Percentiles rank a stretch among this genome's conserved stretches.
These are phyloP conservation scores for Etheostoma cragini DNA, from an alignment of 2,113 vertebrate species.

Conservation along the genomic window DNA sequence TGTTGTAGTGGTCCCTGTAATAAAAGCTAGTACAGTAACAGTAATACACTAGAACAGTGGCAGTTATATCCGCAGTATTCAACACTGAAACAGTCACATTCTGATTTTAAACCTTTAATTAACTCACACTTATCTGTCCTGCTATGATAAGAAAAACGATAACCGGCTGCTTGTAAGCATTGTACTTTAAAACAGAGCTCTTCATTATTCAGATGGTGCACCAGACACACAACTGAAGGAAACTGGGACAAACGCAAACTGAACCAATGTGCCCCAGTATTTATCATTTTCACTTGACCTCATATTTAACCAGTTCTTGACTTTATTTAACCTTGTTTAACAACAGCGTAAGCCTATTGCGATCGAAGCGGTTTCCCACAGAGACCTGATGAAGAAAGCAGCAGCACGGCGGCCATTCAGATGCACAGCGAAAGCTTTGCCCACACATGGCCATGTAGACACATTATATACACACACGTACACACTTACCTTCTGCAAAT, in stretches of 20 bases:
- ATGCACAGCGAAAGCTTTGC: constrained; percentile 27
- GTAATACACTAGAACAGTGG: background rate
- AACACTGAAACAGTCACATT: background rate
- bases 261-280: constrained; percentile 1
- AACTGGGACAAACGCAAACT: constrained; percentile 25
- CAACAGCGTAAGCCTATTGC: constrained; percentile 33
- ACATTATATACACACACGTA: background rate
- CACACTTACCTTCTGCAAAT: background rate
- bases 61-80: background rate
- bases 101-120: constrained; percentile 6
- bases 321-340: constrained; percentile 64
- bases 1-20: background rate
- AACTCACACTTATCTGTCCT: constrained; percentile 6
- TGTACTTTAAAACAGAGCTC: background rate
- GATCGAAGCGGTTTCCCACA: constrained; percentile 49
- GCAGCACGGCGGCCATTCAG: constrained; percentile 38
- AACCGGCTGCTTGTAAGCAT: background rate
- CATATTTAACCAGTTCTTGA: constrained; percentile 51
- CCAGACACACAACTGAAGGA: background rate
- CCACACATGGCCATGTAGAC: background rate
- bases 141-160: constrained; percentile 31
- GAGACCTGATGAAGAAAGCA: constrained; percentile 39
- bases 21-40: background rate
- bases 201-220: constrained; percentile 10
- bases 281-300: constrained; percentile 51